Conservation (phyloP, 2,888 invertebrate genomes). For the Anoplius nigerrimus region DNA sequence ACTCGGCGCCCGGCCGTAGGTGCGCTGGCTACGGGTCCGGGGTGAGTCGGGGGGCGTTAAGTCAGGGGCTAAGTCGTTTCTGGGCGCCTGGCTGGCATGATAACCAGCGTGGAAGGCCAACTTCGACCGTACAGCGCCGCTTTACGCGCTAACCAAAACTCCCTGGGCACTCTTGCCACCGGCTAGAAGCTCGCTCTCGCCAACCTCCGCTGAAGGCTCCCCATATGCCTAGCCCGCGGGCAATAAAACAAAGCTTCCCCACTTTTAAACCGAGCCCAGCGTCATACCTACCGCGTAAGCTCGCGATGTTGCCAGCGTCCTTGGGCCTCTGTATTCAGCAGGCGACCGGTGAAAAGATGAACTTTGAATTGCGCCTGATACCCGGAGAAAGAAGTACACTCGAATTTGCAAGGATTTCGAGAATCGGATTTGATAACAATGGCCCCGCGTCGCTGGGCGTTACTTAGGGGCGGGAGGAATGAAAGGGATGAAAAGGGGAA, state of each 20-base stretch:
- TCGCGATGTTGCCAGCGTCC: too few relatives aligned
- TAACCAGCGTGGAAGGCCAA: slow-evolving; percentile 49
- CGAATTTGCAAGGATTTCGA: too few relatives aligned
- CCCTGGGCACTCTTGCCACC: slow-evolving; percentile 3
- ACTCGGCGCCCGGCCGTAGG: not conserved
- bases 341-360: too few relatives aligned
- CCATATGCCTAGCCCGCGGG: not conserved
- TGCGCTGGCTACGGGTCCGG: slow-evolving; percentile 9
- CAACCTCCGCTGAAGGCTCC: too few relatives aligned
- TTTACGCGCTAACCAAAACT: slow-evolving; percentile 27
- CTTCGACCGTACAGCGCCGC: slow-evolving; percentile 4
- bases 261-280: not conserved
- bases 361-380: too few relatives aligned
- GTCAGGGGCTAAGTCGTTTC: slow-evolving; percentile 51
- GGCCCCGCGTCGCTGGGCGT: too few relatives aligned
- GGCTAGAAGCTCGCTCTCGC: not conserved
- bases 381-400: too few relatives aligned
- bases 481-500: too few relatives aligned
- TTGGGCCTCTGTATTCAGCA: too few relatives aligned
- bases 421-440: too few relatives aligned
- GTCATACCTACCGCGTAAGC: not conserved
- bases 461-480: too few relatives aligned
- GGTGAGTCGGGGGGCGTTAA: slow-evolving; percentile 18
- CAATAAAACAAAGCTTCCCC: slow-evolving; percentile 3
- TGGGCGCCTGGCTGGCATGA: slow-evolving; percentile 52